Base-by-base conservation (phyloP, 1,140 invertebrate genomes). In the Thalassaphorura encarpata region DNA sequence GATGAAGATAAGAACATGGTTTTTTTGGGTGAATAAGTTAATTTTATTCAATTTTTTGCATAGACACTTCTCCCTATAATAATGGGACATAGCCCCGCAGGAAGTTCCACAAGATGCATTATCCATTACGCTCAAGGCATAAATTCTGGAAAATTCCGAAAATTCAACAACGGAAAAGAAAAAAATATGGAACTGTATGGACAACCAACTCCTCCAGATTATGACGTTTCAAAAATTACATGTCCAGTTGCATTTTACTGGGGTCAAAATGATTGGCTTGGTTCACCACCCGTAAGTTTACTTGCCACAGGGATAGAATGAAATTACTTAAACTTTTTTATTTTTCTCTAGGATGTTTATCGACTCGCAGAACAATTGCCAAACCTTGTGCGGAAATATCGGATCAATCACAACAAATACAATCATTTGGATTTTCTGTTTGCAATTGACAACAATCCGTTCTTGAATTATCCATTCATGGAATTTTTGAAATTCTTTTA, bases 101-200 rank as follows among this genome's bases (percentile, higher is more conserved):
- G 80, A 21, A 73, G 76, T 13, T 82, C 80, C 0, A 67, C 71
- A 0, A 66, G 72, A 66, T 77, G 77, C 54, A 56, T 82, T 0
- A 52, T 75, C 5, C 74, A 76, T 61, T 73, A 63, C 50, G 50
- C 47, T 13, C 75, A 76, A 57, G 67, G 70, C 56, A 62, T 71
- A 3, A 31, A 53, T 15, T 36, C 60, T 56, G 66, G 69, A 69
- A 60, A 51, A 46, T 59, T 63, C 40, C 2, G 3, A 39, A 62
- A 62, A 40, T 73, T 67, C 59, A 68, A 74, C 43, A 72, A 67
- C 54, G 71, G 71, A 5, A 51, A 19, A 2, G 40, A 27, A 29
- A 27, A 45, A 23, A 67, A 67, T 47, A 33, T 54, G 15, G 23
- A 57, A 26, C 24, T 57, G 18, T 67, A 67, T 52, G 61, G 66